Conservation (phyloP, 2,797 vertebrate genomes). For the Mionectes olivaceus region DNA sequence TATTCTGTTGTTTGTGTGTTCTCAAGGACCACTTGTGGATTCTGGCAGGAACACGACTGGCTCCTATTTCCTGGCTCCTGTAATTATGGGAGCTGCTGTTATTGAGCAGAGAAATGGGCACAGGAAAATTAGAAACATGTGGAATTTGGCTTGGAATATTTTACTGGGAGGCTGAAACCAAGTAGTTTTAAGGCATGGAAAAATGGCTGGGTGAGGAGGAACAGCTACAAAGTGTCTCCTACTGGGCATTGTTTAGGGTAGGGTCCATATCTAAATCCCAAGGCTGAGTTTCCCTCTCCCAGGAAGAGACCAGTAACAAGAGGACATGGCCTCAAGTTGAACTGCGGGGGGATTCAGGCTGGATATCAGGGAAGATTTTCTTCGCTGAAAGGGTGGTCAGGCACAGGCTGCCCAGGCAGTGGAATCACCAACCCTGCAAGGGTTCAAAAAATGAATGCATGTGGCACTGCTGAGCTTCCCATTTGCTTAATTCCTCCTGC, state of each 20-base stretch:
- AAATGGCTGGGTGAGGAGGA: background rate
- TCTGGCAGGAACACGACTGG: accelerated
- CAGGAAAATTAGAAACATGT: background rate
- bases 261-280: background rate
- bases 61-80: background rate
- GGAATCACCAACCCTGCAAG: background rate
- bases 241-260: background rate
- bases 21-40: background rate
- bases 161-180: background rate
- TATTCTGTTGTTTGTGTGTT: background rate
- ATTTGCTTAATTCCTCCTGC: background rate
- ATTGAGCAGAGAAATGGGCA: background rate
- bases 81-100: background rate
- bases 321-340: background rate
- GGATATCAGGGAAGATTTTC: background rate
- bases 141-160: background rate
- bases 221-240: background rate
- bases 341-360: background rate
- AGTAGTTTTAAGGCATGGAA: background rate
- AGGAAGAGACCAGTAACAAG: background rate
- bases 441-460: background rate
- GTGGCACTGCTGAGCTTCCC: background rate
- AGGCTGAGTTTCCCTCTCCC: background rate
- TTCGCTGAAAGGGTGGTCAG: background rate
- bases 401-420: background rate